Conservation (phyloP, 1,140 invertebrate species). For the Paralvinella palmiformis region DNA sequence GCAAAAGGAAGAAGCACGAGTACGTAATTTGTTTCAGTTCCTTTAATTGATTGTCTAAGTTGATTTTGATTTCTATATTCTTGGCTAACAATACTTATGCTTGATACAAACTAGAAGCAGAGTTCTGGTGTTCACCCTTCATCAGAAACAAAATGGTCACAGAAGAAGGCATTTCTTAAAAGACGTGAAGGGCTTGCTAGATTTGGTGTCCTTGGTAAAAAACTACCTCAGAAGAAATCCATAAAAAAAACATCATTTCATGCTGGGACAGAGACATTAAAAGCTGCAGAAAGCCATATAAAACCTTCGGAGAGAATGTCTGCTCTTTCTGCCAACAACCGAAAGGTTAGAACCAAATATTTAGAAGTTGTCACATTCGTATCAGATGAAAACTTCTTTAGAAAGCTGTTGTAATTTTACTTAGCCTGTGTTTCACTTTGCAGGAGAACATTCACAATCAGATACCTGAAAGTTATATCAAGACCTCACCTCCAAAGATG, state of each 20-base stretch:
- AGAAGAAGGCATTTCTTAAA: slow-evolving; percentile 34
- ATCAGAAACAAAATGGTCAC: neutral
- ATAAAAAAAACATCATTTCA: neutral
- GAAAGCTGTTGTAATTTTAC: neutral
- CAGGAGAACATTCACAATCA: neutral
- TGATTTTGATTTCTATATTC: neutral
- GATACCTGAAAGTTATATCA: too few species aligned
- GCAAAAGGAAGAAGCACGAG: slow-evolving; percentile 31
- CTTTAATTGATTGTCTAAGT: neutral
- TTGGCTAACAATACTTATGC: neutral
- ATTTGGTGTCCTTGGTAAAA: slow-evolving; percentile 21
- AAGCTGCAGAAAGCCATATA: neutral
- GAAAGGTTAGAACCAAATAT: neutral
- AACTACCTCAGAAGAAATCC: neutral
- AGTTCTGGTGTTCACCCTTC: neutral
- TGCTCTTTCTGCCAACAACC: neutral
- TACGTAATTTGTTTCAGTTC: slow-evolving; percentile 24
- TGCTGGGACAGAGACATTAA: neutral
- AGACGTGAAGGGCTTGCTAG: slow-evolving; percentile 40
- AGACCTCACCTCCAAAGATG: too few species aligned
- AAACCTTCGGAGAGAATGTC: neutral
- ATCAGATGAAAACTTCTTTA: neutral
- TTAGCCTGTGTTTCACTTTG: neutral
- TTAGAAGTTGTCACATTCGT: neutral
- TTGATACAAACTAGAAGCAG: neutral